Evolutionary conservation across 2,113 vertebrate genomes (phyloP).

Genomic region (Hyperoodon ampullatus): DNA sequence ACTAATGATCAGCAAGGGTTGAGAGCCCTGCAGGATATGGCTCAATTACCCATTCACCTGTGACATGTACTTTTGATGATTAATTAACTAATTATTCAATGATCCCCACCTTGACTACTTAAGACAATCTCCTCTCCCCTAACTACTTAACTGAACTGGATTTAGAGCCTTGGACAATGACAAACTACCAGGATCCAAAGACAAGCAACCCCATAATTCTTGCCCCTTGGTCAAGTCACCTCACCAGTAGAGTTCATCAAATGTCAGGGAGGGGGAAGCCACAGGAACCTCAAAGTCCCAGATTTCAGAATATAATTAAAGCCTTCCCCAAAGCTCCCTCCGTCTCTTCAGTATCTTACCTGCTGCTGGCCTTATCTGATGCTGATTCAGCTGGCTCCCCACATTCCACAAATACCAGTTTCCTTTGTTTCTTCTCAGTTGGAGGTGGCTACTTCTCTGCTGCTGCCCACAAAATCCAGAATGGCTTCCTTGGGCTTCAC

Average conservation of each 20-base stretch:
- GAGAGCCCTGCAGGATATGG: conserved; percentile 2
- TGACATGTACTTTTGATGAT: conserved; percentile 68
- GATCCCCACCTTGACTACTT: conserved; percentile 42
- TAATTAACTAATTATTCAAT: conserved; percentile 71
- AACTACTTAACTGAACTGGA: conserved; percentile 65
- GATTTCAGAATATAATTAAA: conserved; percentile 56
- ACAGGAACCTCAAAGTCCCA: neutral
- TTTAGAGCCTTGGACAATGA: conserved; percentile 60
- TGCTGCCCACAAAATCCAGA: conserved; percentile 29
- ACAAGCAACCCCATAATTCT: conserved; percentile 59
- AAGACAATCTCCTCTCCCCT: conserved; percentile 47
- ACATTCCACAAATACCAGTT: conserved; percentile 67
- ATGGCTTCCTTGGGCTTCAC: neutral
- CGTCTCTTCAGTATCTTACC: neutral
- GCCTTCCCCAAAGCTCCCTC: neutral
- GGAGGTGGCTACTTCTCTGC: neutral
- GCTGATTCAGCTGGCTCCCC: conserved; percentile 60
- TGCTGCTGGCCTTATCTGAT: conserved; percentile 52
- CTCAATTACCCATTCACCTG: conserved; percentile 51
- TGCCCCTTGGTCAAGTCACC: neutral
- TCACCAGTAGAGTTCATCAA: neutral
- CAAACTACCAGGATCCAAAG: conserved; percentile 54
- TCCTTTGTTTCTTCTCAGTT: conserved; percentile 35
- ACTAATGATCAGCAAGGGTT: conserved; percentile 34
- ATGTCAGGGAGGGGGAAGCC: neutral